phyloP scores from a whole-genome alignment of 2,888 invertebrate genomes.

The Neoaliturus tenellus region DNA sequence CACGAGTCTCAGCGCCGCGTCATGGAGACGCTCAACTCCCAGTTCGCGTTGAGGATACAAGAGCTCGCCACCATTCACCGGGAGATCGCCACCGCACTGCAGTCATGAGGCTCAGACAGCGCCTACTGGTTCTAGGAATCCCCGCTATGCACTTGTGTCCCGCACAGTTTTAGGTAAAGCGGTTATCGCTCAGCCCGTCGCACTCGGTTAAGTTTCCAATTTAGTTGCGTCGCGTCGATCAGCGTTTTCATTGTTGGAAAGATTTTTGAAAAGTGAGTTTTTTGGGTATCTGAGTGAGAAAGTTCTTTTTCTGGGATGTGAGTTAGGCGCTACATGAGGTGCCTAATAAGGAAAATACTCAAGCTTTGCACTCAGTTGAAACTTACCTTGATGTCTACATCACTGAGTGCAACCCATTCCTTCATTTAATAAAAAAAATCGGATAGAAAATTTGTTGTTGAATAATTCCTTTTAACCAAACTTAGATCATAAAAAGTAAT shows the following conservation, averaged over 20 bases:
- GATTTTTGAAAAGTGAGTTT: too few species aligned
- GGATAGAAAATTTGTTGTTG: too few species aligned
- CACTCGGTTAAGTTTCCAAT: neutral
- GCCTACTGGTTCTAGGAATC: constrained; percentile 59
- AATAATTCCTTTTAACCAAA: too few species aligned
- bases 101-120: constrained; percentile 64
- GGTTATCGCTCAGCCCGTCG: neutral
- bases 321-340: too few species aligned
- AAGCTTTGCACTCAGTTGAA: too few species aligned
- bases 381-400: too few species aligned
- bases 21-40: constrained; percentile 87
- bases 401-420: too few species aligned
- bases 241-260: neutral
- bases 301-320: too few species aligned
- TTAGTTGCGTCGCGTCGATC: neutral
- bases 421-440: too few species aligned
- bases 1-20: constrained; percentile 90
- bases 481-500: too few species aligned
- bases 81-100: constrained; percentile 73
- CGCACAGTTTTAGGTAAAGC: constrained; percentile 34
- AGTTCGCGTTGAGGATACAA: constrained; percentile 87
- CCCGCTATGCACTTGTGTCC: constrained; percentile 28
- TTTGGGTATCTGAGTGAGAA: too few species aligned
- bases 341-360: too few species aligned
- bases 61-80: constrained; percentile 89